Conservation (phyloP, 2,113 vertebrate species). For the Pachypanchax playfairii region DNA sequence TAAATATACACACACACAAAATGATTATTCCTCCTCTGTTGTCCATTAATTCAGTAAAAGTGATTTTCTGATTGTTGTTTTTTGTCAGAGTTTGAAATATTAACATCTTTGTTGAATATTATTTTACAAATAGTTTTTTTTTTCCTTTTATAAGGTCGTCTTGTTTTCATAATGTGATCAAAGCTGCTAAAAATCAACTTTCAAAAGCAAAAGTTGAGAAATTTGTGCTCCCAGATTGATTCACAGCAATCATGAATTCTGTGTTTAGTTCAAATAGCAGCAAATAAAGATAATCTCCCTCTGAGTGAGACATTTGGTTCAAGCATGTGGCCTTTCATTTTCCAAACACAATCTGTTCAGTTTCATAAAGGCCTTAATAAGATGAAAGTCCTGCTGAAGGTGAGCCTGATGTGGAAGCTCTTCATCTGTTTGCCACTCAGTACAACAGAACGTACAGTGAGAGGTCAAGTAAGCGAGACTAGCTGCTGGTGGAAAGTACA, state of each 20-base stretch:
- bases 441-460: conserved; percentile 12
- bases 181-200: conserved; percentile 4
- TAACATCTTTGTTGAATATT: too few species aligned
- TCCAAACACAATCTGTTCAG: conserved; percentile 40
- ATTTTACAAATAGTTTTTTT: not conserved
- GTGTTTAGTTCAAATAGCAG: conserved; percentile 11
- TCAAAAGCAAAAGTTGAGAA: not conserved
- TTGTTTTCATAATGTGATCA: conserved; percentile 17
- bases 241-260: not conserved
- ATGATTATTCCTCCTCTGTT: too few species aligned
- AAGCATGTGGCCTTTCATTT: conserved; percentile 22
- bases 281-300: conserved; percentile 16
- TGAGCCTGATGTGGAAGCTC: conserved; percentile 18
- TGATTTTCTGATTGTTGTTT: too few species aligned
- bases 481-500: conserved; percentile 18
- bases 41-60: too few species aligned
- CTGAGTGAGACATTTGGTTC: conserved; percentile 25
- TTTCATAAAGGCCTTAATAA: conserved; percentile 39
- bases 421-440: conserved; percentile 33
- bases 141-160: conserved; percentile 12
- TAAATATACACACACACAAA: too few species aligned
- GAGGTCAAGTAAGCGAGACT: conserved; percentile 35
- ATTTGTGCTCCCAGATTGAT: conserved; percentile 9
- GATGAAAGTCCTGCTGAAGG: conserved; percentile 35
- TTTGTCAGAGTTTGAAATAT: too few species aligned